Percentiles rank a stretch among this genome's conserved stretches.
phyloP scores from a whole-genome alignment of 2,797 vertebrate species.

The Rhincodon typus region DNA sequence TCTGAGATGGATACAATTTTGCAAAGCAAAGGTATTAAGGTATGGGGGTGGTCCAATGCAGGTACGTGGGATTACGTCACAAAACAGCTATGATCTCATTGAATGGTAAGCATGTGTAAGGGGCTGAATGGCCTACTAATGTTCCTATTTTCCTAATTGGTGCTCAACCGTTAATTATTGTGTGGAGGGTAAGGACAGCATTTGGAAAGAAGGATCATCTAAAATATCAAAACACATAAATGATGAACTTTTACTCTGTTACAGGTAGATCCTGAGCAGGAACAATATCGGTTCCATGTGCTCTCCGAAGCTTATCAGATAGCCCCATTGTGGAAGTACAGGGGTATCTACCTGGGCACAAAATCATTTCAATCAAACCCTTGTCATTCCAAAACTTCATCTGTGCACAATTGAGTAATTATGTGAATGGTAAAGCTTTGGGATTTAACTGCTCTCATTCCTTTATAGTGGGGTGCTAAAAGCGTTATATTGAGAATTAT shows the following conservation, averaged over 20 bases:
- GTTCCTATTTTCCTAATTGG: background rate
- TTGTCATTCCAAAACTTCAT: constrained; percentile 32
- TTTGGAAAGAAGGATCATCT: background rate
- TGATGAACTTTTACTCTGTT: background rate
- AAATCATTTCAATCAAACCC: constrained; percentile 39
- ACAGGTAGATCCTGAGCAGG: background rate
- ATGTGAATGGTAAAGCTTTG: constrained; percentile 38
- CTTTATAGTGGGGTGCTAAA: constrained; percentile 23
- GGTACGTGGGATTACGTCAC: no score
- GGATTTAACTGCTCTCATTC: constrained; percentile 30
- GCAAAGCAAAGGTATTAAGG: no score
- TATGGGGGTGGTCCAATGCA: no score
- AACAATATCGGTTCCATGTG: constrained; percentile 34
- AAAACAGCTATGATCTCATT: no score
- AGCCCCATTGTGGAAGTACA: constrained; percentile 40
- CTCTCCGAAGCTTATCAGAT: constrained; percentile 39
- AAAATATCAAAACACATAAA: background rate
- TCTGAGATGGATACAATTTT: no score
- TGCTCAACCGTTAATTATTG: background rate
- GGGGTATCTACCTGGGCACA: constrained; percentile 41
- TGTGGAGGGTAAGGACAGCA: background rate
- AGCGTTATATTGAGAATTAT: constrained; percentile 39
- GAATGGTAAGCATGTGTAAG: no score
- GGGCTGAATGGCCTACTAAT: no score
- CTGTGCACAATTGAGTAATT: constrained; percentile 10